Base-by-base conservation (phyloP, 2,113 vertebrate species). In the Neogale vison region DNA sequence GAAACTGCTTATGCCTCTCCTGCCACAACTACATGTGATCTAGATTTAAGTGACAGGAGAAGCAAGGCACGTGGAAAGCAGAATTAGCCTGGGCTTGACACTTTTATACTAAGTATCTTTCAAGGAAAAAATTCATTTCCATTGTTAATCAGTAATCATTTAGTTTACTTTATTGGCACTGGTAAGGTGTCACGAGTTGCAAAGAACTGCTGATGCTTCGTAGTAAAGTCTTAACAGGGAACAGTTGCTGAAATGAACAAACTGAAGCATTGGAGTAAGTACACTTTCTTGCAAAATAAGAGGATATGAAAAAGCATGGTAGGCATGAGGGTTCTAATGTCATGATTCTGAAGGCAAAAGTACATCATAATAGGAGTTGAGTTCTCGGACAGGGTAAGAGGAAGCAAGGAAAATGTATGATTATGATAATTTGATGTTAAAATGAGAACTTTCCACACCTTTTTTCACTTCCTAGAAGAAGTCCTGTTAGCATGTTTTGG, bases 291-390 rank as follows among this genome's bases (percentile, higher is more conserved):
- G 95, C 94, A 96, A 76, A 97, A 97, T 76, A 95, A 96, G 87
- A 95, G 96, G 96, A 96, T 97, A 71, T 97, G 97, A 94, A 94
- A 98, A 96, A 94, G 88, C 77, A 36, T 82, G 77, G 77, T 93
- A 94, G 89, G 69, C 87, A 86, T 24, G 36, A 74, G 82, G 63
- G 42, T 80, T 96, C 71, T 95, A 23, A 79, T 93, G 94, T 90
- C 95, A 88, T 55, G 90, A 39, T 83, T 90, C 63, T 79, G 82
- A 81, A 98, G 77, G 88, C 87, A 95, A 76, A 83, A 90, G 61
- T 21, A 76, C 59, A 42, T 31, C 55, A 29, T 79, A 36, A 69
- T 83, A 34, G 39, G 74, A 59, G 42, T 72, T 96, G 57, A 81
- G 59, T 77, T 95, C 90, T 72, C 59, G n/a, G 82, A 72, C 50